phyloP scores from a whole-genome alignment of 2,797 vertebrate species.

The Anguilla anguilla region DNA sequence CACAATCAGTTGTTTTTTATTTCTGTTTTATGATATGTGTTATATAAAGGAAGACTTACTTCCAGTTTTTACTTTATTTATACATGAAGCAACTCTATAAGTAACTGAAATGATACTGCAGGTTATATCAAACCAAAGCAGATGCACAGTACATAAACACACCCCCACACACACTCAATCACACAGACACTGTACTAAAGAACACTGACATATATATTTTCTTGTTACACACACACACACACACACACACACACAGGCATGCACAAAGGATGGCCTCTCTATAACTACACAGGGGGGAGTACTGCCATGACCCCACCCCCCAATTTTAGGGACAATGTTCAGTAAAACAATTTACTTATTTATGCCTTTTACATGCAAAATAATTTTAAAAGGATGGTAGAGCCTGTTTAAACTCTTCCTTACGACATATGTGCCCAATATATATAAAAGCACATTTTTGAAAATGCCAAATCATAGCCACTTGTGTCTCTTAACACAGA shows the following conservation, averaged over 20 bases:
- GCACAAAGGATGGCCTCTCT: background rate
- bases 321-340: too few species aligned
- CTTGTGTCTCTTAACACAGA: background rate
- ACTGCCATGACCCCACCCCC: too few species aligned
- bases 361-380: too few species aligned
- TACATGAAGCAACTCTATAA: background rate
- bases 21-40: background rate
- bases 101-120: background rate
- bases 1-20: constrained; percentile 20
- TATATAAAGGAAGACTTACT: constrained; percentile 1
- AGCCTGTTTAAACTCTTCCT: too few species aligned
- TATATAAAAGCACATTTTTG: background rate
- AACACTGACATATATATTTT: background rate
- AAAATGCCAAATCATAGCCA: background rate
- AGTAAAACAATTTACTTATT: too few species aligned
- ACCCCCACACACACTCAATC: background rate
- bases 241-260: background rate
- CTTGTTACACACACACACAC: background rate
- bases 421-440: too few species aligned
- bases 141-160: background rate
- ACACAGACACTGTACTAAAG: background rate
- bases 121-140: background rate
- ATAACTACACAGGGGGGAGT: background rate
- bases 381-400: too few species aligned
- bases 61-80: background rate